Conservation (phyloP, 92 coral and sea anemone species). For the Isaurus tuberculatus region DNA sequence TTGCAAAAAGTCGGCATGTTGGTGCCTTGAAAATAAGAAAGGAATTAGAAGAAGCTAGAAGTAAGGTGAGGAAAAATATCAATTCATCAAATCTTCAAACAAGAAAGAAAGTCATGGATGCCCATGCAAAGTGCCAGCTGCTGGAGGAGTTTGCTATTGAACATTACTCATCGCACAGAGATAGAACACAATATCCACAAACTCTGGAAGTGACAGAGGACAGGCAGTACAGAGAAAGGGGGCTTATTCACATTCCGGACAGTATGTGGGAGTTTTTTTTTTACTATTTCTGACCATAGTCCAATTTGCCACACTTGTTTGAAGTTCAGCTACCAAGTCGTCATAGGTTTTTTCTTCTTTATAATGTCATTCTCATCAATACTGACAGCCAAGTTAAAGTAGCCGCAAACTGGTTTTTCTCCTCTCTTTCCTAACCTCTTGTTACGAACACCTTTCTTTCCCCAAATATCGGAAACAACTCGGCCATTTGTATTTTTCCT, state of each 20-base stretch:
- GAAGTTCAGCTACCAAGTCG: background rate
- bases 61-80: constrained; percentile 27
- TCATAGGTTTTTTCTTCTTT: background rate
- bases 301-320: constrained; percentile 7
- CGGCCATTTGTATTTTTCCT: background rate
- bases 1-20: constrained; percentile 39
- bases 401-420: background rate
- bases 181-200: background rate
- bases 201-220: constrained; percentile 32
- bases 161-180: constrained; percentile 1
- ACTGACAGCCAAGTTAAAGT: constrained; percentile 8
- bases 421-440: constrained; percentile 12
- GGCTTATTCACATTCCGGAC: too few species aligned
- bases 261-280: background rate
- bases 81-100: background rate
- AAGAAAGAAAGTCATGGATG: background rate
- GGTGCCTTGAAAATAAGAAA: constrained; percentile 36
- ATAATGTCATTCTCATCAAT: background rate
- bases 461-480: constrained; percentile 11
- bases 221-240: background rate
- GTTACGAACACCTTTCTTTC: constrained; percentile 1
- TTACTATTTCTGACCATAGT: background rate
- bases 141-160: constrained; percentile 30
- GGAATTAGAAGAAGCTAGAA: constrained; percentile 15
- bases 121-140: constrained; percentile 19